Conservation (phyloP, 2,888 invertebrate genomes). For the Phyto melanocephala region DNA sequence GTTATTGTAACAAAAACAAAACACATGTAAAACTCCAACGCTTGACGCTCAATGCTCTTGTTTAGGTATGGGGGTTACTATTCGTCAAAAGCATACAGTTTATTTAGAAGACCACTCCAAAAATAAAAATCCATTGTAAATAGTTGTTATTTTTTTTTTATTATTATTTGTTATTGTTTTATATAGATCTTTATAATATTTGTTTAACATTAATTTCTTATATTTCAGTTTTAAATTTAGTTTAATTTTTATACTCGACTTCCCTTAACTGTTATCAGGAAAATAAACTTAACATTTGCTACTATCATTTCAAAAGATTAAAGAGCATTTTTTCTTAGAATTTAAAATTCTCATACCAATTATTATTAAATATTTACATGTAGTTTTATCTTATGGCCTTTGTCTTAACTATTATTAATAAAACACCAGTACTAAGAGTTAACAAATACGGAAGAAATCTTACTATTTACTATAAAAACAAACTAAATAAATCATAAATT, state of each 20-base stretch:
- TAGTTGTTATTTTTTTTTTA: neutral
- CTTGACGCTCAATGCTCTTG: too few species aligned
- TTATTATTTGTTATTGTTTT: neutral
- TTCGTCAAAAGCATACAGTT: too few species aligned
- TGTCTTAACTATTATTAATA: slow-evolving; percentile 17
- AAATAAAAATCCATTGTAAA: neutral
- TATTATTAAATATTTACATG: neutral
- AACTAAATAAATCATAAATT: neutral
- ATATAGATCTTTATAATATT: slow-evolving; percentile 12
- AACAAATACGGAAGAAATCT: slow-evolving; percentile 14
- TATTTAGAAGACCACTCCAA: too few species aligned
- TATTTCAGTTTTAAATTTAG: neutral
- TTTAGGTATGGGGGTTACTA: too few species aligned
- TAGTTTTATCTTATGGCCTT: neutral
- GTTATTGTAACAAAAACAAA: too few species aligned
- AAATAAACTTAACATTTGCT: slow-evolving; percentile 56
- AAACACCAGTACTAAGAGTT: slow-evolving; percentile 16
- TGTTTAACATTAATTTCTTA: slow-evolving; percentile 40
- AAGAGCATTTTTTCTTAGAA: slow-evolving; percentile 19
- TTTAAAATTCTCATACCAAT: neutral
- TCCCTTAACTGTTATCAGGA: slow-evolving; percentile 34
- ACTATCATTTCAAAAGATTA: slow-evolving; percentile 13
- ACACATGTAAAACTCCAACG: too few species aligned
- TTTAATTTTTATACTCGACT: neutral
- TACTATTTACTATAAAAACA: neutral